These are phyloP conservation scores for Acrossocheilus fasciatus DNA, from an alignment of 2,797 vertebrate species.

Conservation along the genomic window DNA sequence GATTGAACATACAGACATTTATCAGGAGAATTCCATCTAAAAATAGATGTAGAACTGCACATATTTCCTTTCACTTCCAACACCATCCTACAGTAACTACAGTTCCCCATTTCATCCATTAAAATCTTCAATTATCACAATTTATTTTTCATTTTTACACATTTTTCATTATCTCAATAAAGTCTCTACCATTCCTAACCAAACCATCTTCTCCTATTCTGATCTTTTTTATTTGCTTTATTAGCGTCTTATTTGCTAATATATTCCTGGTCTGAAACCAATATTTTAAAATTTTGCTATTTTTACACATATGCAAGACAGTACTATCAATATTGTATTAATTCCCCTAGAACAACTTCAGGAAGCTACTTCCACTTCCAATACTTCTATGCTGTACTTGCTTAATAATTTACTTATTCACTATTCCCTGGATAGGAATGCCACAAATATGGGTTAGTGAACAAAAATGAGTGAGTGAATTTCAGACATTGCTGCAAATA, in stretches of 20 bases:
- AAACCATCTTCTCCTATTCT: background rate
- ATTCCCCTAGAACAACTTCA: background rate
- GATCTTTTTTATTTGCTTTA: background rate
- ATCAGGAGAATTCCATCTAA: background rate
- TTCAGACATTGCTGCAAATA: background rate
- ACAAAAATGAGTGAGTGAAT: background rate
- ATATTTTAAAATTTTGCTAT: background rate
- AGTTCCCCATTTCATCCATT: background rate
- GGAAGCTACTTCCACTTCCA: background rate
- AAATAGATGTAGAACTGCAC: background rate
- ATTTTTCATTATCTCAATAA: constrained; percentile 20
- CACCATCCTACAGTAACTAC: background rate
- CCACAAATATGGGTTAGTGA: background rate
- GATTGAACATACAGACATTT: background rate
- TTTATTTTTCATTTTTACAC: background rate
- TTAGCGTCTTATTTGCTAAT: background rate
- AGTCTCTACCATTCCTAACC: background rate
- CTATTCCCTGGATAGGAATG: background rate
- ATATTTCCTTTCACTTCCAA: background rate
- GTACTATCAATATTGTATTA: background rate
- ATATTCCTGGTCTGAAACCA: background rate
- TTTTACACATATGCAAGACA: constrained; percentile 17
- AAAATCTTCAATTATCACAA: background rate
- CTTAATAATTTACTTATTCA: background rate
- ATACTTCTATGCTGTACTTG: background rate